These are phyloP conservation scores for Oryzaephilus surinamensis DNA, from an alignment of 1,140 invertebrate genomes.

Conservation along the genomic window DNA sequence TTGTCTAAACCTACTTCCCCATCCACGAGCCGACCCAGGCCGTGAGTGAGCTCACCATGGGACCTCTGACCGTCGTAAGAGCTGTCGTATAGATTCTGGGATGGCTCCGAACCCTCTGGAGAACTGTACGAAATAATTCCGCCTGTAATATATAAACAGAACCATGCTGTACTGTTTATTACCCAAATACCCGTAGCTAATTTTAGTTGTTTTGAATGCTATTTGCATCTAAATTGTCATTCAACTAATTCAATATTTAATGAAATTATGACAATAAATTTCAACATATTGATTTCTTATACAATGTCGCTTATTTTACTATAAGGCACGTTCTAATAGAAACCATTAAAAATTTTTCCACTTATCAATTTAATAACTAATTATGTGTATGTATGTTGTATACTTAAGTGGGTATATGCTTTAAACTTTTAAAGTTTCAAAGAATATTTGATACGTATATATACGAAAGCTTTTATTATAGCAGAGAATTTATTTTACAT, in stretches of 20 bases:
- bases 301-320: no score
- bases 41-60: slow-evolving; percentile 41
- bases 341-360: no score
- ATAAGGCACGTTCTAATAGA: no score
- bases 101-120: slow-evolving; percentile 49
- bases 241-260: not conserved
- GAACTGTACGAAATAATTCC: slow-evolving; percentile 57
- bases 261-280: not conserved
- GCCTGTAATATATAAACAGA: slow-evolving; percentile 41
- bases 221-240: not conserved
- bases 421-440: no score
- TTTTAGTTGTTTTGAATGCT: no score
- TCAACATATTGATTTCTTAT: no score
- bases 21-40: slow-evolving; percentile 61
- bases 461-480: no score
- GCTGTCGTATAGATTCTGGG: slow-evolving; percentile 50
- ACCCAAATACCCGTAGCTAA: not conserved
- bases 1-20: slow-evolving; percentile 57
- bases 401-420: no score
- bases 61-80: slow-evolving; percentile 58
- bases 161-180: not conserved
- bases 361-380: no score
- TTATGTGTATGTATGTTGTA: no score
- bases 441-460: no score
- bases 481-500: no score